A percentile compares a stretch with the other conserved stretches of the same genome.
Conservation (phyloP, 2,888 invertebrate genomes). For the Mellilla xanthometata region DNA sequence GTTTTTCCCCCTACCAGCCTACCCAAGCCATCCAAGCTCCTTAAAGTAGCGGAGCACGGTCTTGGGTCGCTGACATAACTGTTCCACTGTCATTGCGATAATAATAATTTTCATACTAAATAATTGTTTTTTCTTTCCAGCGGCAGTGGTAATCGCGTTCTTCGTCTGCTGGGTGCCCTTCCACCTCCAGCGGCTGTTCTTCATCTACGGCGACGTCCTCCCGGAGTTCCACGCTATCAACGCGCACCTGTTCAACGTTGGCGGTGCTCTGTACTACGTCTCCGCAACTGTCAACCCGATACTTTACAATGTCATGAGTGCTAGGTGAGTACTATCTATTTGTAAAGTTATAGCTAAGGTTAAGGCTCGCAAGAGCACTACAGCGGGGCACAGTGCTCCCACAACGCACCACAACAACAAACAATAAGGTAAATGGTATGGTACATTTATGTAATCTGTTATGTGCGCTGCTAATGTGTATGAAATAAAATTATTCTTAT, state of each 20-base stretch:
- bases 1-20: too few relatives aligned
- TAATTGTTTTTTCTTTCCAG: conserved; percentile 74
- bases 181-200: conserved; percentile 94
- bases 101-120: background rate
- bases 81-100: background rate
- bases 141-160: conserved; percentile 96
- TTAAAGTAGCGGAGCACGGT: too few relatives aligned
- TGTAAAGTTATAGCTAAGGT: too few relatives aligned
- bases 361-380: too few relatives aligned
- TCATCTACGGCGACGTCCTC: conserved; percentile 86
- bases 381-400: too few relatives aligned
- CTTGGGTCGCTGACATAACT: too few relatives aligned
- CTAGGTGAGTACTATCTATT: conserved; percentile 60
- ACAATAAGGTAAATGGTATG: too few relatives aligned
- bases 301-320: conserved; percentile 91
- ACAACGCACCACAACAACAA: too few relatives aligned
- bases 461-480: too few relatives aligned
- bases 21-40: too few relatives aligned
- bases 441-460: too few relatives aligned
- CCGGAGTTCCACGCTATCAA: conserved; percentile 85
- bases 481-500: too few relatives aligned
- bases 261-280: conserved; percentile 93
- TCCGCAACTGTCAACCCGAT: conserved; percentile 94
- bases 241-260: conserved; percentile 90
- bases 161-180: conserved; percentile 98